Conservation (phyloP, 1,140 invertebrate species). For the Bombus ignitus region DNA sequence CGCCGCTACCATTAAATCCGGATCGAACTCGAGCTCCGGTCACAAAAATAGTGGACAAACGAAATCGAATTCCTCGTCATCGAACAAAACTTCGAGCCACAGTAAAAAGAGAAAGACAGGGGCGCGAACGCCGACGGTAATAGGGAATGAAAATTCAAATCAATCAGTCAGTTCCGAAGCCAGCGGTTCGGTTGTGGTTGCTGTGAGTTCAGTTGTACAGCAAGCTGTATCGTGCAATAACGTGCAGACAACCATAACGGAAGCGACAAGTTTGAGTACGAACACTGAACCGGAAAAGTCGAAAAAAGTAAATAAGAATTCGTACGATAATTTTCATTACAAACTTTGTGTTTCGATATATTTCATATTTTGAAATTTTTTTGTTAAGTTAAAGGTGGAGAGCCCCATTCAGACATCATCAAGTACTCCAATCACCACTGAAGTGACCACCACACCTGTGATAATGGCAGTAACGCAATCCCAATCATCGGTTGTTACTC, state of each 20-base stretch:
- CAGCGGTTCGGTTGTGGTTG: constrained; percentile 72
- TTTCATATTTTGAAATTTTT: not conserved
- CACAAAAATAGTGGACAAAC: constrained; percentile 68
- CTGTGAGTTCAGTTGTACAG: constrained; percentile 63
- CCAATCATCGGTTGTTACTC: constrained; percentile 70
- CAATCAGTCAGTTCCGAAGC: constrained; percentile 78
- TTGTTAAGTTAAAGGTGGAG: constrained; percentile 72
- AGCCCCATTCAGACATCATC: constrained; percentile 70
- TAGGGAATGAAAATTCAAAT: constrained; percentile 79
- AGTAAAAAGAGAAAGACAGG: constrained; percentile 79
- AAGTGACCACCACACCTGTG: constrained; percentile 76
- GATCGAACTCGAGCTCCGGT: constrained; percentile 57
- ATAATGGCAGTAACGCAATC: constrained; percentile 78
- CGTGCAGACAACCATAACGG: constrained; percentile 73
- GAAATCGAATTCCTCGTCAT: constrained; percentile 67
- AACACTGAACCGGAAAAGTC: constrained; percentile 73
- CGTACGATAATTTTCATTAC: not conserved
- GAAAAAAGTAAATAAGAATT: constrained; percentile 68
- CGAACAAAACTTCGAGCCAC: constrained; percentile 72
- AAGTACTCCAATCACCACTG: constrained; percentile 68
- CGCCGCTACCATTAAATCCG: constrained; percentile 43
- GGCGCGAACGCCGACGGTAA: constrained; percentile 76
- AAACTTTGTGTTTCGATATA: not conserved
- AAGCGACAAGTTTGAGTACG: constrained; percentile 74
- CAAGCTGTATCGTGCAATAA: constrained; percentile 61